phyloP scores from a whole-genome alignment of 1,140 invertebrate species.

The Triops cancriformis region DNA sequence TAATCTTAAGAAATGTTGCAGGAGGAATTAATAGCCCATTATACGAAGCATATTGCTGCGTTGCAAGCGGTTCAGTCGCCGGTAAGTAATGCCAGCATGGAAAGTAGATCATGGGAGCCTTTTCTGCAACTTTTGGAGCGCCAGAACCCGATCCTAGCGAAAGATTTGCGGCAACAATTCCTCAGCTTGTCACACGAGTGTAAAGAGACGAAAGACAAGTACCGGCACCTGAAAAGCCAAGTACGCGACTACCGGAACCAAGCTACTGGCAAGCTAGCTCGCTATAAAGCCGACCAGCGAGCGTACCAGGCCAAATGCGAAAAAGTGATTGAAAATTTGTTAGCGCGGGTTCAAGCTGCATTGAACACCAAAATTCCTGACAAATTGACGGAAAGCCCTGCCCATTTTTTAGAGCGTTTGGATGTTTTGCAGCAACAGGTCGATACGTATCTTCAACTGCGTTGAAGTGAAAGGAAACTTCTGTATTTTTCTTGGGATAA shows the following conservation, averaged over 20 bases:
- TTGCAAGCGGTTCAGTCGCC: background rate
- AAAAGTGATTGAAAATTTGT: background rate
- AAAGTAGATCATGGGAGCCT: background rate
- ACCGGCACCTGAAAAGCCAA: background rate
- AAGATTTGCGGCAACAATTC: background rate
- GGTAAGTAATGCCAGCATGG: background rate
- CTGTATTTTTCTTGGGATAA: no score
- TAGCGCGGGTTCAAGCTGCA: background rate
- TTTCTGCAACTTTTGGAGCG: background rate
- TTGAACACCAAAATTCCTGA: background rate
- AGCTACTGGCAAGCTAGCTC: background rate
- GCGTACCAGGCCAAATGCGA: background rate
- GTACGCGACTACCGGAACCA: background rate
- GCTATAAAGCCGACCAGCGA: background rate
- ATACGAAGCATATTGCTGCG: background rate
- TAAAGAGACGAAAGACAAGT: background rate
- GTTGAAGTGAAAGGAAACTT: background rate
- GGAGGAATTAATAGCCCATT: background rate
- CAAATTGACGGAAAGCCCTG: background rate
- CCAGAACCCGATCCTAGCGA: background rate
- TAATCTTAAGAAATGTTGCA: background rate
- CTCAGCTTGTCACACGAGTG: background rate
- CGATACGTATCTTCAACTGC: background rate
- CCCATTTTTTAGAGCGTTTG: background rate
- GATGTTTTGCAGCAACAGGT: background rate